phyloP scores from a whole-genome alignment of 2,888 invertebrate species.

The Eurytoma californica region DNA sequence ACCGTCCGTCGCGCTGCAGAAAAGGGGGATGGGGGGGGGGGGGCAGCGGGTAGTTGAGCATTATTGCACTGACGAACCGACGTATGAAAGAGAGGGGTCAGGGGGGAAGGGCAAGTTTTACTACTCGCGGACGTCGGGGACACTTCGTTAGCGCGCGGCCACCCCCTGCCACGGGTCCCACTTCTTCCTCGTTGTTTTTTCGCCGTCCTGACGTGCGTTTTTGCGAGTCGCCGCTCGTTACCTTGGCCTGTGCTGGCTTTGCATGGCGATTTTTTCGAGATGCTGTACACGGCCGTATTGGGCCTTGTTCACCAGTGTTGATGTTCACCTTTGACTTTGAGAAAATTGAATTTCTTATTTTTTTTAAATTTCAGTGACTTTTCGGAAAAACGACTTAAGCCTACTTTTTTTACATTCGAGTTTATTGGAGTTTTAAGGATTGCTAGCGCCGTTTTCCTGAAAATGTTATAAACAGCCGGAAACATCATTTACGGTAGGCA shows the following conservation, averaged over 20 bases:
- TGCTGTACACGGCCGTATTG: not conserved
- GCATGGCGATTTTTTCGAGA: conserved; percentile 20
- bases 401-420: too few relatives aligned
- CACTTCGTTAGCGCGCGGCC: conserved; percentile 71
- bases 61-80: conserved; percentile 29
- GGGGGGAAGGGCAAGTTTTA: conserved; percentile 62
- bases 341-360: too few relatives aligned
- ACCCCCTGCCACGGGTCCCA: conserved; percentile 9
- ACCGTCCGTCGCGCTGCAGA: conserved; percentile 33
- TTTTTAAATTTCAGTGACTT: too few relatives aligned
- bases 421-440: too few relatives aligned
- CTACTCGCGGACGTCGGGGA: conserved; percentile 67
- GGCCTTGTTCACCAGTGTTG: too few relatives aligned
- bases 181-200: conserved; percentile 69
- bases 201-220: conserved; percentile 38
- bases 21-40: conserved; percentile 18
- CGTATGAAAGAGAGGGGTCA: conserved; percentile 5
- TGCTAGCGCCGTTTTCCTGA: too few relatives aligned
- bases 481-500: too few relatives aligned
- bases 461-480: too few relatives aligned
- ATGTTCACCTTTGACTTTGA: too few relatives aligned
- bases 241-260: not conserved
- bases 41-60: conserved; percentile 24
- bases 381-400: too few relatives aligned
- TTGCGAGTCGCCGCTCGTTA: conserved; percentile 7